Percentiles rank a stretch among this genome's conserved stretches.
These are phyloP conservation scores for Remorina albescens DNA, from an alignment of 2,797 vertebrate genomes.

Conservation along the genomic window DNA sequence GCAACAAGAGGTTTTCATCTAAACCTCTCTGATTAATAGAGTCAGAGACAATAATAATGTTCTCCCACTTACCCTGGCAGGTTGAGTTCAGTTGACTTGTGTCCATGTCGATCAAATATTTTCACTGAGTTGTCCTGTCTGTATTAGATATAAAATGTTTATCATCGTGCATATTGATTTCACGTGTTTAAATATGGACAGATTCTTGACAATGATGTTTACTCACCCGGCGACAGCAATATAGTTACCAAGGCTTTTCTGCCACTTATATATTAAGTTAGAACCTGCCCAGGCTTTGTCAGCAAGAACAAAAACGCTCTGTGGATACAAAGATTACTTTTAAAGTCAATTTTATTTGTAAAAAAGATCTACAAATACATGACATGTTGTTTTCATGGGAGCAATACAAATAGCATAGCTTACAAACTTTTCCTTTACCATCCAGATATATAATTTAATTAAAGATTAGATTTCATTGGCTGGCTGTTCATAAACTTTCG, in stretches of 20 bases:
- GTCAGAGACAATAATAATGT: background rate
- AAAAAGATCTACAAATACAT: too few relatives aligned
- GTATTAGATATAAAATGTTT: slow-evolving; percentile 19
- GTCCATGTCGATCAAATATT: slow-evolving; percentile 98
- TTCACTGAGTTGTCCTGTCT: slow-evolving; percentile 92
- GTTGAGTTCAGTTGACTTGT: slow-evolving; percentile 92
- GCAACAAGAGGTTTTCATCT: background rate
- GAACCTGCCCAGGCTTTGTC: slow-evolving; percentile 90
- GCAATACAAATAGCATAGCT: background rate
- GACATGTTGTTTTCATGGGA: too few relatives aligned
- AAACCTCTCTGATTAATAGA: slow-evolving; percentile 6
- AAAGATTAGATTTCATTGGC: background rate
- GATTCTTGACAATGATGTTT: background rate
- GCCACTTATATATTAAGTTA: slow-evolving; percentile 92
- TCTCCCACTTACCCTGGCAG: slow-evolving; percentile 89
- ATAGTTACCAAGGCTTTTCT: slow-evolving; percentile 93
- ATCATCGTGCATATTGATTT: background rate
- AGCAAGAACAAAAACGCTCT: slow-evolving; percentile 91
- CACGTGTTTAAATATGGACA: background rate
- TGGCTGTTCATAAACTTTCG: background rate
- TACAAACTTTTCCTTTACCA: too few relatives aligned
- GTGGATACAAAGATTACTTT: slow-evolving; percentile 44
- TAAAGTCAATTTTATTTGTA: background rate
- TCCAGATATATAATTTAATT: too few relatives aligned
- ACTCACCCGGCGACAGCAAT: slow-evolving; percentile 95